These are phyloP conservation scores for Augochlorella aurata DNA, from an alignment of 2,888 invertebrate species.

Conservation along the genomic window DNA sequence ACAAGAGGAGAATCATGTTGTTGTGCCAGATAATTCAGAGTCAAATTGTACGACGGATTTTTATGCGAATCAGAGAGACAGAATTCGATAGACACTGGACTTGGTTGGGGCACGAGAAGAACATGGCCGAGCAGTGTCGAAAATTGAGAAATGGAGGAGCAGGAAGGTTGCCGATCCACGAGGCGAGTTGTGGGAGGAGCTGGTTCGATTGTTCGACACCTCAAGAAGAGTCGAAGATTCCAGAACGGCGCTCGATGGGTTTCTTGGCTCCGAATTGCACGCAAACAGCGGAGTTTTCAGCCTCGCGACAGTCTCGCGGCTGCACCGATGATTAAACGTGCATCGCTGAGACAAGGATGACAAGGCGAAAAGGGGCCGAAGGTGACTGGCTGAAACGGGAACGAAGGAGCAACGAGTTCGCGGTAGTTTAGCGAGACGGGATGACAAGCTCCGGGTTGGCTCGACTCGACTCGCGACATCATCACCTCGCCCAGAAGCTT, in stretches of 20 bases:
- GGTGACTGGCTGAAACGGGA: slow-evolving; percentile 2
- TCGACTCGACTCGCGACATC: slow-evolving; percentile 60
- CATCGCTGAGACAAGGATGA: slow-evolving; percentile 17
- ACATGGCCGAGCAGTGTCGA: too few relatives aligned
- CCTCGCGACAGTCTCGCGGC: slow-evolving; percentile 20
- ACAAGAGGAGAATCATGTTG: too few relatives aligned
- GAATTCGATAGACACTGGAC: too few relatives aligned
- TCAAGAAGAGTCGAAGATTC: slow-evolving; percentile 11
- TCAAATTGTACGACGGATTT: too few relatives aligned
- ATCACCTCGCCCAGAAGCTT: slow-evolving; percentile 73
- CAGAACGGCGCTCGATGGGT: not conserved
- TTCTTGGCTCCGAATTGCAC: slow-evolving; percentile 21
- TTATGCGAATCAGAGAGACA: too few relatives aligned
- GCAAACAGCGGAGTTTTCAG: slow-evolving; percentile 19
- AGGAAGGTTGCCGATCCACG: too few relatives aligned
- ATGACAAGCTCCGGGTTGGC: slow-evolving; percentile 65
- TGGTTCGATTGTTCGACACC: not conserved
- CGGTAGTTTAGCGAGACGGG: slow-evolving; percentile 55
- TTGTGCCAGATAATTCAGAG: too few relatives aligned
- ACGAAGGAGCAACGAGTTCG: slow-evolving; percentile 61
- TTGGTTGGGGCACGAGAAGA: too few relatives aligned
- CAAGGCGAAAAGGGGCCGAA: not conserved
- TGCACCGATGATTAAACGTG: slow-evolving; percentile 65
- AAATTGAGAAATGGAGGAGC: too few relatives aligned
- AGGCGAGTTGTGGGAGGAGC: too few relatives aligned